A percentile compares a stretch with the other conserved stretches of the same genome.
Conservation (phyloP, 2,797 vertebrate species). For the Myiotriccus ornatus region DNA sequence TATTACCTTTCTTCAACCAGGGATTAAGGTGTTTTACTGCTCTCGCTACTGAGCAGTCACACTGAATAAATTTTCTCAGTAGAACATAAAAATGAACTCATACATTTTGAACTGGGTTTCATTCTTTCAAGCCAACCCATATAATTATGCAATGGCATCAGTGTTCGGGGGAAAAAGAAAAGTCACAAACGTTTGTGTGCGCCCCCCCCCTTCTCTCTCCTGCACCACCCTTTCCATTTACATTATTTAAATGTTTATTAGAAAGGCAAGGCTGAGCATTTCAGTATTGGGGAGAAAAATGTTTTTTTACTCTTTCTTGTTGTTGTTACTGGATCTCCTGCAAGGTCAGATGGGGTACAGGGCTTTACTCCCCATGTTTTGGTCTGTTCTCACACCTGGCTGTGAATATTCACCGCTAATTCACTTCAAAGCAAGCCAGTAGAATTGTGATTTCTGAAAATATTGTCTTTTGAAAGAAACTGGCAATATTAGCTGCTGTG, state of each 20-base stretch:
- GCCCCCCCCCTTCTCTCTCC: conserved; percentile 1
- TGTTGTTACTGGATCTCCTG: not conserved
- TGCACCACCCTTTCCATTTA: conserved; percentile 44
- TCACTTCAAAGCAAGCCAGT: not conserved
- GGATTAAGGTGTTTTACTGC: conserved; percentile 88
- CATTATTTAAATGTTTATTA: conserved; percentile 66
- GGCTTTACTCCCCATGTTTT: conserved; percentile 26
- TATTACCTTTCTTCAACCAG: conserved; percentile 93
- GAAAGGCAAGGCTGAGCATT: conserved; percentile 1
- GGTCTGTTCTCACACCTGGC: not conserved
- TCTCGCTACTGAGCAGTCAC: conserved; percentile 81
- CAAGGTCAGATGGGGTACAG: conserved; percentile 39
- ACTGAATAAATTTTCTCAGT: conserved; percentile 85
- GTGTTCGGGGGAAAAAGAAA: conserved; percentile 43
- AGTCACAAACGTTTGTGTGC: conserved; percentile 55
- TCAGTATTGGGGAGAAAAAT: not conserved
- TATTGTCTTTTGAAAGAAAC: not conserved
- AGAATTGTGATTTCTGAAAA: conserved; percentile 10
- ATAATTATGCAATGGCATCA: conserved; percentile 74
- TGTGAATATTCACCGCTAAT: conserved; percentile 13
- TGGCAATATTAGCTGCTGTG: not conserved
- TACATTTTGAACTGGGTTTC: conserved; percentile 78
- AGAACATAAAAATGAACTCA: conserved; percentile 83
- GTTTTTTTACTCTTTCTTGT: not conserved
- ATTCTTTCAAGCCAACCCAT: conserved; percentile 74